A percentile compares a stretch with the other conserved stretches of the same genome.
phyloP scores from a whole-genome alignment of 2,888 invertebrate species.

The Merodon equestris region DNA sequence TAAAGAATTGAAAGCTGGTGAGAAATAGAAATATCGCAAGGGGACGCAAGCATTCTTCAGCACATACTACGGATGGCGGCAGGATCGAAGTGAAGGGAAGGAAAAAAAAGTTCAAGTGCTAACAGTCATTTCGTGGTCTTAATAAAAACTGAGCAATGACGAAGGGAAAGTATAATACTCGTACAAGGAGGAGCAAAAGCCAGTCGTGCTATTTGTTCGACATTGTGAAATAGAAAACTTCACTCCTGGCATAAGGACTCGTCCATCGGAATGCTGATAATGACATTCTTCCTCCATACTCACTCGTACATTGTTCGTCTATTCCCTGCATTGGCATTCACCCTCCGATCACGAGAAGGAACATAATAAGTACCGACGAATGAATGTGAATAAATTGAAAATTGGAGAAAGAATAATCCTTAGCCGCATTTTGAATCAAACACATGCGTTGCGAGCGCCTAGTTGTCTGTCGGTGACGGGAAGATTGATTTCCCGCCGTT shows the following conservation, averaged over 20 bases:
- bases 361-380: conserved; percentile 13
- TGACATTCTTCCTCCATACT: conserved; percentile 51
- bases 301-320: conserved; percentile 37
- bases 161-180: background rate
- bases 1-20: conserved; percentile 23
- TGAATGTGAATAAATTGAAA: conserved; percentile 53
- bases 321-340: conserved; percentile 51
- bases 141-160: conserved; percentile 30
- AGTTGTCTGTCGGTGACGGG: conserved; percentile 22
- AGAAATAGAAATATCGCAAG: conserved; percentile 36
- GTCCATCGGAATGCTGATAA: conserved; percentile 64
- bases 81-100: too few relatives aligned
- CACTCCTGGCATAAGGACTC: conserved; percentile 35
- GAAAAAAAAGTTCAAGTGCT: conserved; percentile 29
- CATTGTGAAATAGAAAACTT: conserved; percentile 17
- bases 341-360: background rate
- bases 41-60: conserved; percentile 37
- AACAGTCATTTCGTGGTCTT: conserved; percentile 56
- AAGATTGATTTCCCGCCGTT: conserved; percentile 54
- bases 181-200: conserved; percentile 14
- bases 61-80: conserved; percentile 29
- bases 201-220: too few relatives aligned
- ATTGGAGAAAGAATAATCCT: conserved; percentile 39
- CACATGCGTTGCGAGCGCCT: background rate
- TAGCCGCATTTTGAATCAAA: background rate